These are phyloP conservation scores for Ostrea denselamellosa DNA, from an alignment of 1,140 invertebrate species.

Conservation along the genomic window DNA sequence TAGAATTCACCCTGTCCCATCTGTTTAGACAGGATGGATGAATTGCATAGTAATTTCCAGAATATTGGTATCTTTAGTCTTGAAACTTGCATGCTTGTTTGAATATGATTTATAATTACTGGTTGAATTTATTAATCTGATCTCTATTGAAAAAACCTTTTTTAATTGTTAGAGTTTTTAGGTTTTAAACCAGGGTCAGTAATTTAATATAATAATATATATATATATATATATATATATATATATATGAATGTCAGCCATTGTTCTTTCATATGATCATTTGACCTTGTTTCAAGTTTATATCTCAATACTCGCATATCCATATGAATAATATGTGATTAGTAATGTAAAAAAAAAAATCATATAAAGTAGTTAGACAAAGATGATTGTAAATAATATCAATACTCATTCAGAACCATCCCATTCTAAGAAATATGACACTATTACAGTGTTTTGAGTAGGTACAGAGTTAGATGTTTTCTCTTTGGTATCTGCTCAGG, in stretches of 20 bases:
- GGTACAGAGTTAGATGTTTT: background rate
- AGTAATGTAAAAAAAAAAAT: background rate
- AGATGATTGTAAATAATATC: background rate
- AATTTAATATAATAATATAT: too few species aligned
- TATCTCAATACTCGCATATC: slow-evolving; percentile 17
- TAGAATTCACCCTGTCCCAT: too few species aligned
- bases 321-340: background rate
- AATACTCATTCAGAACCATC: background rate
- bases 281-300: background rate
- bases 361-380: background rate
- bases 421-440: background rate
- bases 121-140: too few species aligned
- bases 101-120: too few species aligned
- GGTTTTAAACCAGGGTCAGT: background rate
- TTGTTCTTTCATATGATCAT: background rate
- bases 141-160: too few species aligned
- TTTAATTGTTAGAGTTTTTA: too few species aligned
- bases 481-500: too few species aligned
- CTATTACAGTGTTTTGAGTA: background rate
- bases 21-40: too few species aligned
- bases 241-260: background rate
- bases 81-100: too few species aligned
- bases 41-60: too few species aligned
- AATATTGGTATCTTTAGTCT: too few species aligned
- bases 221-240: too few species aligned